Evolutionary conservation across 2,797 vertebrate species (phyloP), one percentile per base, ranked within the genome.

Genomic region (Thunnus albacares): DNA sequence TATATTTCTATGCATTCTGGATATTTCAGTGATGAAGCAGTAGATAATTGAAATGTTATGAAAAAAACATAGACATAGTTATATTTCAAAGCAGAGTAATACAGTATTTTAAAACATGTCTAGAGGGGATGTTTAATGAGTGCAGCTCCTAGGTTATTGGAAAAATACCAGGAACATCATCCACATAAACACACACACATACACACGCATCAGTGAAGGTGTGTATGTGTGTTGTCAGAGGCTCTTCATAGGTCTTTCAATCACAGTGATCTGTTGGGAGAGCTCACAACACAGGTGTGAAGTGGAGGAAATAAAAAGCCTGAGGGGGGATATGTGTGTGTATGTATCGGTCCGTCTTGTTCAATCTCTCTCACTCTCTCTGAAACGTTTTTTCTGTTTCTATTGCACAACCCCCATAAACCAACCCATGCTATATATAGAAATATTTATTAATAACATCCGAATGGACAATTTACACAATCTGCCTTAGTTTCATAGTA

Each of bases 361-460:
- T 70, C 64, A 28, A 17, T 52, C 63, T 53, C 47, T 18, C 45
- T 51, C 47, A 20, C 47, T 51, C 47, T 35, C 59, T 67, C n/a
- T 52, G n/a, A 75, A 35, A 57, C 61, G 43, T 35, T 68, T 30
- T 30, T 49, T 53, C 6, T 0, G 41, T 43, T 22, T 61, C 1
- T 30, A n/a, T 61, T 4, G 56, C 59, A 67, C 66, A 62, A 2
- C 17, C 17, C 2, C 12, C 52, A 88, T 28, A 30, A 87, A 88
- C 47, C 28, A 86, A 43, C 18, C 75, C 38, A 12, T 60, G 24
- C 58, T 74, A 79, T 86, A 79, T 90, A 84, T 79, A 93, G 63
- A 93, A 90, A 93, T 88, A 90, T 94, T 94, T 94, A 94, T 94
- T 94, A 90, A 86, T 89, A 88, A 88, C 87, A 90, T 90, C 81